phyloP scores from a whole-genome alignment of 2,888 invertebrate species.

The Leptothorax acervorum region DNA sequence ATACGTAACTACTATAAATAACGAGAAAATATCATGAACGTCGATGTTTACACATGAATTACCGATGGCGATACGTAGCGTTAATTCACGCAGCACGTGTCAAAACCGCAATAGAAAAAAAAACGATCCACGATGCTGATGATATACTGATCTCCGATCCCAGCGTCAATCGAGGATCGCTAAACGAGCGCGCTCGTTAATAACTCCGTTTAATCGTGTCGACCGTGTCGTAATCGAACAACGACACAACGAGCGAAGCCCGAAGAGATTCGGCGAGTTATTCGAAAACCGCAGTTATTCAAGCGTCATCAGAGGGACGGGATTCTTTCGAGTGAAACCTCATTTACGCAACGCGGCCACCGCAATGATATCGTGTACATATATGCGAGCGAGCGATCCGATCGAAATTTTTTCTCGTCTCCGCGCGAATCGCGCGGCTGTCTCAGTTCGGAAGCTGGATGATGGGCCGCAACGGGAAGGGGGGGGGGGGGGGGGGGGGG shows the following conservation, averaged over 20 bases:
- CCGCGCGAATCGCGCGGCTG: not conserved
- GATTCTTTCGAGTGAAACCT: not conserved
- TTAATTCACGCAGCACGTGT: not conserved
- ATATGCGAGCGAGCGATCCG: not conserved
- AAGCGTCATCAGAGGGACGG: not conserved
- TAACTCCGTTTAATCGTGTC: not conserved
- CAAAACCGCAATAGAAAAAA: not conserved
- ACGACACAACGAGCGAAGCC: not conserved
- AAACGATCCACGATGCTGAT: not conserved
- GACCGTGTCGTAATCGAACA: not conserved
- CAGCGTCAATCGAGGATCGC: not conserved
- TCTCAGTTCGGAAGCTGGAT: not conserved
- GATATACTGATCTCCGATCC: not conserved
- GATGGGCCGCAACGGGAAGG: not conserved
- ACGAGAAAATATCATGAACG: not conserved
- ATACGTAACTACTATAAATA: not conserved
- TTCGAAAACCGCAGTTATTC: not conserved
- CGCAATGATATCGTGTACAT: too few species aligned
- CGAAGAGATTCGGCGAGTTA: too few species aligned
- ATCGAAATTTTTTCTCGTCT: too few species aligned
- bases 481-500: not conserved
- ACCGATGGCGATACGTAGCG: not conserved
- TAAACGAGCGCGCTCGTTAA: not conserved
- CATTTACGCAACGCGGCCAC: constrained; percentile 1
- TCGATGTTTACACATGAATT: not conserved